Base-by-base conservation (phyloP, 2,888 invertebrate species). In the Coelopa pilipes region DNA sequence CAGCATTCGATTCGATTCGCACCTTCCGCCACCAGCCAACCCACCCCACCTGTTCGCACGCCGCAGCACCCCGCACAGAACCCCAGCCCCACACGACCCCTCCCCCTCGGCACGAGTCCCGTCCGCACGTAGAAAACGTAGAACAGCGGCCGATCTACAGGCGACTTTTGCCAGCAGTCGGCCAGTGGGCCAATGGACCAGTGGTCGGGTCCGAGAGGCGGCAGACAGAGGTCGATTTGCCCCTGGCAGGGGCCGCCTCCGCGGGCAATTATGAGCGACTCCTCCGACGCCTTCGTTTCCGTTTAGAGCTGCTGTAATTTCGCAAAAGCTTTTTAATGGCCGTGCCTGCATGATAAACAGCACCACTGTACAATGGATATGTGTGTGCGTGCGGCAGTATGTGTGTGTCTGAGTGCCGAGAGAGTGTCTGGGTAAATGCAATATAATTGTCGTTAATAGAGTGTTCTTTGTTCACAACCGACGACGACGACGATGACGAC, bases 321-420 rank as follows among this genome's bases (percentile, higher is more conserved):
- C 24, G 24, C 19, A 13, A 65, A 45, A 65, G 46, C 34, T 21
- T 46, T n/a, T 34, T 49, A 46, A 47, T 69, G 24, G 57, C 55
- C 15, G 34, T 45, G 34, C 24, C 50, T 69, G 68, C 68, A 69
- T 69, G 68, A 12, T 69, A 69, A 57, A 55, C 13, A 57, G n/a
- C 9, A 62, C 12, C 4, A 5, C 21, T n/a, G 21, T 9, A 9
- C 21, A 1, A 10, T 34, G 34, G 10, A 62, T 15, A 12, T 62
- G 60, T 1, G 15, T 24, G 24, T 62, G 15, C 19, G 34, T 60
- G 60, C 21, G 60, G n/a, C n/a, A 24, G 9, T 62, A 24, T 53
- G 53, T 53, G 15, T 53, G 53, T n/a, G 53, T 5, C 5, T 9
- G 53, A 7, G 53, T 53, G 13, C 3, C 15, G 53, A 15, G 53